Evolutionary conservation across 2,888 invertebrate genomes (phyloP), one percentile per base, ranked within the genome.

Genomic region (Nephrotoma guestfalica): DNA sequence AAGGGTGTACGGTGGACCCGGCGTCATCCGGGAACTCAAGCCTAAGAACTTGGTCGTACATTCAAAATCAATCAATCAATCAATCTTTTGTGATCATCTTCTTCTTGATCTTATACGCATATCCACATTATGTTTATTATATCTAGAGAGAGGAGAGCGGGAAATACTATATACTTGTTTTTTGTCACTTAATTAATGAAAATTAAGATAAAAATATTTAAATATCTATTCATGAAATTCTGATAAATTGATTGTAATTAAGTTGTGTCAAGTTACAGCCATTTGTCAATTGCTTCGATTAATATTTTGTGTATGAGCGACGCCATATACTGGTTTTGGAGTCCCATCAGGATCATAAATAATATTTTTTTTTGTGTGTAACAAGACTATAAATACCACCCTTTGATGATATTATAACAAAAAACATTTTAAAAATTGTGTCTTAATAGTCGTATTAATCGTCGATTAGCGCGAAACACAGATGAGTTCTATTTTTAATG

Each of bases 231-330:
- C 51, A 57, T 57, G 51, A 57, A 57, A 57, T 57, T 57, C 51
- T 57, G 51, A 57, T 57, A 84, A 84, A 84, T 84, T 84, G 84
- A 84, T 84, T 84, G 41, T 41, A 84, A 84, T 84, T 84, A 84
- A 41, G 84, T n/a, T 84, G 84, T 84, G 84, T 84, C 84, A 84
- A 84, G 84, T 84, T 42, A 84, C 84, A 42, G 42, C 41, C 84
- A 84, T 84, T 84, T 84, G 84, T 84, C 84, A n/a, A 83, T 30
- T 30, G 83, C 9, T 18, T 40, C 13, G 30, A 11, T 47, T 13
- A 13, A 47, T 47, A 4, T 9, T 47, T 13, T 47, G 13, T 47
- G 13, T 13, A 47, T 13, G 47, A 47, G 13, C 47, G 47, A 47
- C 15, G 51, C 51, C 51, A 57, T 57, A 57, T 57, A 57, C 51